Percentiles rank a stretch among this genome's conserved stretches.
Evolutionary conservation across 2,113 vertebrate genomes (phyloP).

Genomic region (Xyliphius kryptos): DNA sequence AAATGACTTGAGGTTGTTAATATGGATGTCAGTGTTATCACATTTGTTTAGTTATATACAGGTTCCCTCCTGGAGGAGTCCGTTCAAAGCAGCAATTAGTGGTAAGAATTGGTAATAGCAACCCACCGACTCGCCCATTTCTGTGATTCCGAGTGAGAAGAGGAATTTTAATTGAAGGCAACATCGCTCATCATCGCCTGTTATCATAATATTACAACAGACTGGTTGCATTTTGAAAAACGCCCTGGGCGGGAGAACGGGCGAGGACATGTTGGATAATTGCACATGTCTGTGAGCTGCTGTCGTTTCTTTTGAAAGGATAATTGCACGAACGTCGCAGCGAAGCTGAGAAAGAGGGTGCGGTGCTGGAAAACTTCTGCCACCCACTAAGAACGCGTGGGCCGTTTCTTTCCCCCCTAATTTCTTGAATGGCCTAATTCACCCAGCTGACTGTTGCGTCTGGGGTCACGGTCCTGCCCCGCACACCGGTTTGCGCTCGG

Average conservation of each 20-base stretch:
- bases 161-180: conserved; percentile 24
- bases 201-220: conserved; percentile 38
- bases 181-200: conserved; percentile 31
- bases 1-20: no score
- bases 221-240: conserved; percentile 33
- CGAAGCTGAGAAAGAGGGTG: conserved; percentile 31
- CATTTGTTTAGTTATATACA: no score
- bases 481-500: not conserved
- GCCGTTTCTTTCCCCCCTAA: not conserved
- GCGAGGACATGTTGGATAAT: conserved; percentile 43
- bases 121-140: no score
- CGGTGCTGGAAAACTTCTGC: conserved; percentile 28
- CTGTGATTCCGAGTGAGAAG: no score
- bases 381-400: conserved; percentile 38
- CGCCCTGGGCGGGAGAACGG: conserved; percentile 33
- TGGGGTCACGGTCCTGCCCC: conserved; percentile 10
- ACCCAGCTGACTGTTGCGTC: conserved; percentile 15
- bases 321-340: conserved; percentile 34
- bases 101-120: no score
- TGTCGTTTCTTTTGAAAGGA: conserved; percentile 42
- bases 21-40: no score
- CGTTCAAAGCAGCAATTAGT: no score
- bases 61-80: no score
- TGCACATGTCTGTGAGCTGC: conserved; percentile 35
- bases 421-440: conserved; percentile 26